Evolutionary conservation across 2,888 invertebrate genomes (phyloP).

Genomic region (Eristalis arbustorum): DNA sequence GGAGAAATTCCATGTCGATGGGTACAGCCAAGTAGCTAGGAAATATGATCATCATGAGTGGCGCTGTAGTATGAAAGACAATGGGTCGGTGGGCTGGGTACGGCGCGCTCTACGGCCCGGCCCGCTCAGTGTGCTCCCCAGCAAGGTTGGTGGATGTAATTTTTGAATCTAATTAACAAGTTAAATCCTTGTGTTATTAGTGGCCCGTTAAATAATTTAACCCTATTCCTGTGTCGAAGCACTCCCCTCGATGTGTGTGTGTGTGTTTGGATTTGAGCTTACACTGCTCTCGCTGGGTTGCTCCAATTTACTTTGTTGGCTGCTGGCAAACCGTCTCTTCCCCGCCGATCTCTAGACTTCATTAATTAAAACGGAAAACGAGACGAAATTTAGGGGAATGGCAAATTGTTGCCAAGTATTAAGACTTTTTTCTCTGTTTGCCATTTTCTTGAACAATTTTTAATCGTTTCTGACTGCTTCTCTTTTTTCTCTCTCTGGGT

Average conservation of each 20-base stretch:
- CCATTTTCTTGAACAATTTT: conserved; percentile 19
- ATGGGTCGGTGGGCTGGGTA: conserved; percentile 5
- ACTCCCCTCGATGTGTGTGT: neutral
- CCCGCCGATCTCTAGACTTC: conserved; percentile 26
- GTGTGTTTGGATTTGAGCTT: conserved; percentile 36
- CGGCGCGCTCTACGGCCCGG: too few relatives aligned
- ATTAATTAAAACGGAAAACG: conserved; percentile 40
- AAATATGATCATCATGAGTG: conserved; percentile 67
- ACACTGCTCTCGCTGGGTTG: conserved; percentile 19
- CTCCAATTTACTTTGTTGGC: conserved; percentile 19
- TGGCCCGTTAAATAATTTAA: conserved; percentile 66
- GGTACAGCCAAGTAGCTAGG: conserved; percentile 40
- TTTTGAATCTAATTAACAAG: conserved; percentile 69
- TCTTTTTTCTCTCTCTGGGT: neutral
- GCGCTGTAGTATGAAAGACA: conserved; percentile 37
- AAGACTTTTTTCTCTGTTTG: neutral
- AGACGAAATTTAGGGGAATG: conserved; percentile 39
- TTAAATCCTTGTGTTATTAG: conserved; percentile 66
- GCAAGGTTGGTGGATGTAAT: conserved; percentile 33
- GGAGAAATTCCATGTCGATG: conserved; percentile 44
- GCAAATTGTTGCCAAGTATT: conserved; percentile 33
- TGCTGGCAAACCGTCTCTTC: neutral
- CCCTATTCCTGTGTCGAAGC: conserved; percentile 22
- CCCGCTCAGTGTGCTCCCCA: neutral
- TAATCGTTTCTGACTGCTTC: conserved; percentile 10